These are phyloP conservation scores for Brachionus manjavacas DNA, from an alignment of 1,140 invertebrate species.

Conservation along the genomic window DNA sequence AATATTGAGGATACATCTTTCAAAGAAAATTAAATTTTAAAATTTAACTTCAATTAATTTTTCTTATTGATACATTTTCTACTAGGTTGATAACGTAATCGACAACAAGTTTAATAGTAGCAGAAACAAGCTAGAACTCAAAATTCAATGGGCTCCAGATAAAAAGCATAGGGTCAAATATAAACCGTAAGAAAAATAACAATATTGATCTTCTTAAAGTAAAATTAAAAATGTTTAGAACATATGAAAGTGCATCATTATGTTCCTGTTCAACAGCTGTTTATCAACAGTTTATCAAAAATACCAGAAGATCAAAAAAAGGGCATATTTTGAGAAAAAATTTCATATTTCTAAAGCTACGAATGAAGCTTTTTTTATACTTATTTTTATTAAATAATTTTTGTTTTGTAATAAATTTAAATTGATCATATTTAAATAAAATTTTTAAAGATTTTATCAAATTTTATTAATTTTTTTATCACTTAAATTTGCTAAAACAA, in stretches of 20 bases:
- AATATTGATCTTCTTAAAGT: no score
- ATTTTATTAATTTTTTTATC: not conserved
- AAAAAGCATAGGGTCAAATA: not conserved
- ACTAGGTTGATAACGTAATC: not conserved
- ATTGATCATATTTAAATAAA: no score
- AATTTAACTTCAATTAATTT: not conserved
- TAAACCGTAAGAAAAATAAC: no score
- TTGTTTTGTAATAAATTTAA: not conserved
- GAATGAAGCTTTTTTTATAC: not conserved
- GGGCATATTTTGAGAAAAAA: not conserved
- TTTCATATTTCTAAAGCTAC: not conserved
- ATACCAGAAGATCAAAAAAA: not conserved
- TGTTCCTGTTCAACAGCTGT: no score
- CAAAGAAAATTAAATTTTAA: no score
- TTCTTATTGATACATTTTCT: not conserved
- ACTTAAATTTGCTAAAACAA: no score
- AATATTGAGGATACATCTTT: no score
- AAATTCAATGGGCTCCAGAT: not conserved
- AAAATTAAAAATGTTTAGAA: no score
- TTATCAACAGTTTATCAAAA: not conserved
- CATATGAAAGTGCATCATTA: no score
- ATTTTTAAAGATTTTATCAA: not conserved
- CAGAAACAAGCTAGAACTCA: not conserved
- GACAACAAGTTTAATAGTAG: not conserved
- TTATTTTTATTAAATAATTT: not conserved